Evolutionary conservation across 2,888 invertebrate species (phyloP).

Genomic region (Scaptomyza parva): DNA sequence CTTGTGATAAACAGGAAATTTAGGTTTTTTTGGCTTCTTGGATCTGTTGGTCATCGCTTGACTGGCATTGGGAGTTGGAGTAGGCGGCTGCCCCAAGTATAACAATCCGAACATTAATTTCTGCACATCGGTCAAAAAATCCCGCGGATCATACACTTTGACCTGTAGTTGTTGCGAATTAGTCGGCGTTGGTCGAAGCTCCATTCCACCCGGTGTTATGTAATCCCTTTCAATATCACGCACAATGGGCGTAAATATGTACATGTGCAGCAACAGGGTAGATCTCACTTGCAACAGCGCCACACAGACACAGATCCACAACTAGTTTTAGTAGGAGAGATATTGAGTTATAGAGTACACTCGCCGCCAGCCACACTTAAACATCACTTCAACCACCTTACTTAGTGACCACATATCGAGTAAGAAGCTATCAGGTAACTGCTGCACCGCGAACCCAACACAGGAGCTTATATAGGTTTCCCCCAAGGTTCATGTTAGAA

Average conservation of each 20-base stretch:
- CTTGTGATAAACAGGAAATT: constrained; percentile 30
- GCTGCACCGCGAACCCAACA: not conserved
- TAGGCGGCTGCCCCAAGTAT: constrained; percentile 29
- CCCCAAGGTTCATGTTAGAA: not conserved
- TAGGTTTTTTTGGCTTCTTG: constrained; percentile 49
- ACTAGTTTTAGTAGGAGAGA: not conserved
- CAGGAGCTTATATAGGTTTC: constrained; percentile 55
- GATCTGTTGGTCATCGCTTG: constrained; percentile 7
- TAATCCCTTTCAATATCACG: not conserved
- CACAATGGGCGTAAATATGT: constrained; percentile 14
- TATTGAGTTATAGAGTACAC: not conserved
- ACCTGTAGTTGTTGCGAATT: not conserved
- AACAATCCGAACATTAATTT: constrained; percentile 31
- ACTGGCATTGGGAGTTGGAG: not conserved
- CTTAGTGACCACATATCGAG: constrained; percentile 53
- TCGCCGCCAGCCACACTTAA: not conserved
- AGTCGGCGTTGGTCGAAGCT: not conserved
- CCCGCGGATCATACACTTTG: constrained; percentile 3
- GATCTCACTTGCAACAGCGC: constrained; percentile 7
- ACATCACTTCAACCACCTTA: constrained; percentile 2
- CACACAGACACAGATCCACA: constrained; percentile 10
- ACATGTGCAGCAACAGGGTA: constrained; percentile 33
- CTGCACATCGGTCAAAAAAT: constrained; percentile 29
- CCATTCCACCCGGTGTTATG: not conserved
- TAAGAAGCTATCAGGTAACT: constrained; percentile 32